Evolutionary conservation across 2,888 invertebrate species (phyloP).

Genomic region (Heteropelma amictum): DNA sequence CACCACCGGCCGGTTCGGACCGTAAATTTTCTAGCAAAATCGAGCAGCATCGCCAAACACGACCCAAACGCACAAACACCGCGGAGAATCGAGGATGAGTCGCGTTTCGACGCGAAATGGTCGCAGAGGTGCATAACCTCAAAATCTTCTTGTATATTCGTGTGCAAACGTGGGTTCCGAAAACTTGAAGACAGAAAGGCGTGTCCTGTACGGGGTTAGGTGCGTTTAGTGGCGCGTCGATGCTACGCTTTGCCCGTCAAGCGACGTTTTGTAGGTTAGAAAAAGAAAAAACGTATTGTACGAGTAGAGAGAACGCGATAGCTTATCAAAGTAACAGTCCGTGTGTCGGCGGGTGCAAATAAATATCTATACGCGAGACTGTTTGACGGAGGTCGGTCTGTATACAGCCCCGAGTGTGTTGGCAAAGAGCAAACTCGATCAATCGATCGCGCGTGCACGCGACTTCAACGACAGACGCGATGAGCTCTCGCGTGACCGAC

Average conservation of each 20-base stretch:
- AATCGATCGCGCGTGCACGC: slow-evolving; percentile 47
- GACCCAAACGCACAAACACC: no score
- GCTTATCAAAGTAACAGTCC: neutral
- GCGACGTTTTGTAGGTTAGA: no score
- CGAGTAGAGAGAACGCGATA: neutral
- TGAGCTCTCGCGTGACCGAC: neutral
- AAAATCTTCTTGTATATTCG: no score
- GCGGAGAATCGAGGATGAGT: slow-evolving; percentile 32
- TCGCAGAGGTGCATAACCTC: no score
- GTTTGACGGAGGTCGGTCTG: slow-evolving; percentile 4
- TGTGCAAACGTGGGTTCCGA: no score
- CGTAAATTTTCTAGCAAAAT: slow-evolving; percentile 54
- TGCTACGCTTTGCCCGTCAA: no score
- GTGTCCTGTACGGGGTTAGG: no score
- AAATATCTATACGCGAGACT: neutral
- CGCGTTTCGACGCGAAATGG: slow-evolving; percentile 36
- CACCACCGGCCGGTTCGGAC: slow-evolving; percentile 26
- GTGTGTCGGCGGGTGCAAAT: neutral
- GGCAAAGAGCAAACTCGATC: slow-evolving; percentile 44
- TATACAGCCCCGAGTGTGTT: slow-evolving; percentile 12
- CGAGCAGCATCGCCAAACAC: no score
- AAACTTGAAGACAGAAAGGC: no score
- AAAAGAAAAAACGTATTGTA: no score
- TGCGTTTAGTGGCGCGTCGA: no score
- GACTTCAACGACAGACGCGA: slow-evolving; percentile 5